Base-by-base conservation (phyloP, 2,797 vertebrate species). In the Lepidocolaptes lacrymiger region DNA sequence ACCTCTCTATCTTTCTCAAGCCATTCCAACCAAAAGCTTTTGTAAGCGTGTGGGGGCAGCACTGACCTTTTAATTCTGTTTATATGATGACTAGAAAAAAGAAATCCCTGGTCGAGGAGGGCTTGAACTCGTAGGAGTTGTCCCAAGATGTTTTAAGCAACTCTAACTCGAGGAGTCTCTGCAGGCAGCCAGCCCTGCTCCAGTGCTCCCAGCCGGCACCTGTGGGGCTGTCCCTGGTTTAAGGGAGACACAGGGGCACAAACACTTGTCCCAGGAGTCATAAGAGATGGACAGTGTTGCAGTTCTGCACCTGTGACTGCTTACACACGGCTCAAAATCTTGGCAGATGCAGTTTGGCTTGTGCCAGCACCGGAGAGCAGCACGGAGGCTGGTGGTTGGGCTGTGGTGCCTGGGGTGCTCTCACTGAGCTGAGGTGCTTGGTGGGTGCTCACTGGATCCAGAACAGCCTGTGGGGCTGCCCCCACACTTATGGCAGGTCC, bases 31-130 rank as follows among this genome's bases (percentile, higher is more conserved):
- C 56, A 81, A 88, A 89, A 94, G 89, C 94, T 89, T 91, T 72
- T 84, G 73, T 92, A 96, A 95, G 93, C 83, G 0, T 93, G 79
- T 96, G 95, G 95, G 95, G 95, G 92, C 94, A 95, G 96, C 76
- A 92, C 78, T 91, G 92, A 91, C 91, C 95, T 96, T 96, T 93
- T 88, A 78, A 81, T 95, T 93, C 91, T 92, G 76, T 92, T 93
- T 93, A 76, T 81, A 67, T 55, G 82, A 54, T n/a, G 69, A 20
- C 59, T 73, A 66, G 69, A 59, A 91, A 93, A 78, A 62, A 90
- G 41, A 91, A 89, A 83, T 73, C 79, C 62, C 19, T 73, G 80
- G 77, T 26, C 8, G 3, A 61, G 66, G 36, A 91, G 69, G 82
- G 66, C 63, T 34, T 86, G 85, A 72, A 51, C 51, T 84, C 18